Conservation (phyloP, 2,797 vertebrate species). For the Centropyge bicolor region DNA sequence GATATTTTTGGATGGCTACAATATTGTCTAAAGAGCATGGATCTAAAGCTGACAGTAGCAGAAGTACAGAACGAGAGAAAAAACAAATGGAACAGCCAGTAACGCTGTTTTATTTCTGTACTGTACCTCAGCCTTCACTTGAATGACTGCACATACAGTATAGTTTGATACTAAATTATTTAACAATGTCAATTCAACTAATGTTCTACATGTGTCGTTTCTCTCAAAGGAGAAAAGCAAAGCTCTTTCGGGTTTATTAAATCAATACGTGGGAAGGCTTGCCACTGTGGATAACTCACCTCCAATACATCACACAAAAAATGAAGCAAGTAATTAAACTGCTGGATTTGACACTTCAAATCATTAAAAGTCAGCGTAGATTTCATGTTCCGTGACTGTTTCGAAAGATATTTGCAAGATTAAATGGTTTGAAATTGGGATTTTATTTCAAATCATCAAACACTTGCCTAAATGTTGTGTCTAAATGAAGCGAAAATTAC, state of each 20-base stretch:
- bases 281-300: constrained; percentile 67
- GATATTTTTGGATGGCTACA: not conserved
- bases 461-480: constrained; percentile 55
- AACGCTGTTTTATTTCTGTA: constrained; percentile 44
- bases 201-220: constrained; percentile 78
- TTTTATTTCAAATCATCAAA: constrained; percentile 74
- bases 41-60: not conserved
- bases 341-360: constrained; percentile 43
- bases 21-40: not conserved
- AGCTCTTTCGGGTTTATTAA: constrained; percentile 68
- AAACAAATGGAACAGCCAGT: constrained; percentile 34
- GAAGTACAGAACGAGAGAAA: constrained; percentile 35
- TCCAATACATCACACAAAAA: constrained; percentile 49
- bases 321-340: constrained; percentile 42
- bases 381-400: constrained; percentile 15
- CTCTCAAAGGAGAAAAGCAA: constrained; percentile 67
- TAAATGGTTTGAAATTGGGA: constrained; percentile 57
- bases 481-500: constrained; percentile 70
- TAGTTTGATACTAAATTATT: constrained; percentile 78
- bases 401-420: constrained; percentile 34
- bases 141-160: constrained; percentile 67
- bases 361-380: not conserved
- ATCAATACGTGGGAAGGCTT: constrained; percentile 73
- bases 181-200: constrained; percentile 71
- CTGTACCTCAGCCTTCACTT: constrained; percentile 46